A percentile compares a stretch with the other conserved stretches of the same genome.
Evolutionary conservation across 2,797 vertebrate species (phyloP).

Genomic region (Philypnodon macrostomus): DNA sequence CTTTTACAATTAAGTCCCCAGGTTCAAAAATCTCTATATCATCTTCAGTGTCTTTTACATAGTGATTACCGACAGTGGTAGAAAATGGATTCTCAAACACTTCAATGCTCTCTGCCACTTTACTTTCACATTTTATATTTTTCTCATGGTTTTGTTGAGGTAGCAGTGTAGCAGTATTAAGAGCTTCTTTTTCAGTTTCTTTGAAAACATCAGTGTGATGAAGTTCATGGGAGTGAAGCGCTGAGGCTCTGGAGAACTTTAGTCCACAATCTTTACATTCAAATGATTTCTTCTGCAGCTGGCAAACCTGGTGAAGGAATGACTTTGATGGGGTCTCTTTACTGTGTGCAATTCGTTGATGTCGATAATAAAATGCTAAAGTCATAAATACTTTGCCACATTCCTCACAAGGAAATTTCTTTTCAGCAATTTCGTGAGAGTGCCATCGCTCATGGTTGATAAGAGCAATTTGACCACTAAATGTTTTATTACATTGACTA

Average conservation of each 20-base stretch:
- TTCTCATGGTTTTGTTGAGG: conserved; percentile 23
- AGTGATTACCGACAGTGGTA: conserved; percentile 7
- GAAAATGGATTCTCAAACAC: conserved; percentile 25
- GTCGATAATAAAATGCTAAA: conserved; percentile 72
- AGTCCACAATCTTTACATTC: conserved; percentile 78
- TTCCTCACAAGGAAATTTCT: conserved; percentile 71
- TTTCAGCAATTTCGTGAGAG: conserved; percentile 47
- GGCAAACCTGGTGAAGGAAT: conserved; percentile 78
- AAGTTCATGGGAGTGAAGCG: conserved; percentile 78
- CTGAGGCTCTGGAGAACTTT: conserved; percentile 78
- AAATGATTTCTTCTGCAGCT: conserved; percentile 80
- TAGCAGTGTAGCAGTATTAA: background rate
- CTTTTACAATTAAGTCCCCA: conserved; percentile 70
- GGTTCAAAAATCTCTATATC: conserved; percentile 60
- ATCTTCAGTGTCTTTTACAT: conserved; percentile 44
- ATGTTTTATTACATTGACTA: conserved; percentile 72
- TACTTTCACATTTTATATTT: conserved; percentile 20
- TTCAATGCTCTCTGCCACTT: conserved; percentile 19
- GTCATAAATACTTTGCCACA: conserved; percentile 79
- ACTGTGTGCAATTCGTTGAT: conserved; percentile 74
- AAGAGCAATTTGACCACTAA: conserved; percentile 63
- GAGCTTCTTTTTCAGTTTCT: conserved; percentile 54
- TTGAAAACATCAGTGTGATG: conserved; percentile 71
- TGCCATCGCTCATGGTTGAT: conserved; percentile 73
- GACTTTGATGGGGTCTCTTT: conserved; percentile 75